Evolutionary conservation across 2,888 invertebrate species (phyloP).

Genomic region (Erebia palarica): DNA sequence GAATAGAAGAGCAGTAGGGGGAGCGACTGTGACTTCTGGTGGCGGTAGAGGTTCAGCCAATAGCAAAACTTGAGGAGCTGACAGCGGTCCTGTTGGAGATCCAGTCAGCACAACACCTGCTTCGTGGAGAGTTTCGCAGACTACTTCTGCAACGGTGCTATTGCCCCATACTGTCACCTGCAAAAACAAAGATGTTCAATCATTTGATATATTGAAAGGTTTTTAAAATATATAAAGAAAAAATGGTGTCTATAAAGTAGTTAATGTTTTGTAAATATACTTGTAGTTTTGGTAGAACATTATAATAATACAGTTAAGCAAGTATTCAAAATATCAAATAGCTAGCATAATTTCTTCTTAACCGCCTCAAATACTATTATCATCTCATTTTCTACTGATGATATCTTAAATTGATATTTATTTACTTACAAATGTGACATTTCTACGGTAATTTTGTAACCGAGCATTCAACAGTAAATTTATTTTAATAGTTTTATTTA

Average conservation of each 20-base stretch:
- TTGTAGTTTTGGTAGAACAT: neutral
- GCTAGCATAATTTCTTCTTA: constrained; percentile 4
- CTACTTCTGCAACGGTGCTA: constrained; percentile 73
- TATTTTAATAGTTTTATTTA: constrained; percentile 34
- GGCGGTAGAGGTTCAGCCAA: constrained; percentile 59
- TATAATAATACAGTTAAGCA: neutral
- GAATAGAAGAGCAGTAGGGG: constrained; percentile 76
- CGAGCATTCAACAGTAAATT: constrained; percentile 21
- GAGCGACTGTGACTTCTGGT: constrained; percentile 50
- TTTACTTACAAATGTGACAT: constrained; percentile 24
- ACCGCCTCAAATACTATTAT: constrained; percentile 13
- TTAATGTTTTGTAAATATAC: neutral
- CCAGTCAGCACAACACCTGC: constrained; percentile 70
- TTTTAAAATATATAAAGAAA: too few species aligned
- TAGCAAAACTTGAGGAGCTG: constrained; percentile 59
- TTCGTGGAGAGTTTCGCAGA: constrained; percentile 71
- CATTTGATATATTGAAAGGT: too few species aligned
- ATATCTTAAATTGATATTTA: constrained; percentile 33
- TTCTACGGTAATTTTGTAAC: constrained; percentile 16
- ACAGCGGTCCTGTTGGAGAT: constrained; percentile 64
- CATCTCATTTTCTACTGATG: constrained; percentile 23
- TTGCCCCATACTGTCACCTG: constrained; percentile 72
- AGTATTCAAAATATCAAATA: neutral
- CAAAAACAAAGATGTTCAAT: constrained; percentile 23
- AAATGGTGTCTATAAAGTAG: too few species aligned